Conservation (phyloP, 2,888 invertebrate species). For the Heliconius hortense region DNA sequence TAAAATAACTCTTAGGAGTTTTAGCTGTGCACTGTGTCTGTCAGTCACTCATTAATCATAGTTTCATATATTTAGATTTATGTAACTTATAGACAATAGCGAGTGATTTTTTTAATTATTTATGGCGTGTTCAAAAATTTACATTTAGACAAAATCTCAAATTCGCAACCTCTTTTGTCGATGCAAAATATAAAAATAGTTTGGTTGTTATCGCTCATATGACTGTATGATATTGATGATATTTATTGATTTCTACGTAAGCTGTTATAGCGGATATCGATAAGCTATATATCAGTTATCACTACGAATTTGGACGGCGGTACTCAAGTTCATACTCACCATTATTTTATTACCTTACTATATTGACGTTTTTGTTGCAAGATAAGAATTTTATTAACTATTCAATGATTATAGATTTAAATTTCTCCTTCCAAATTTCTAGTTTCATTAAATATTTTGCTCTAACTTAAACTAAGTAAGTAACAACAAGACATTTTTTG, state of each 20-base stretch:
- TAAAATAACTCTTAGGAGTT: too few species aligned
- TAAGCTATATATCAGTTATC: constrained; percentile 11
- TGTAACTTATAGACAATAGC: too few species aligned
- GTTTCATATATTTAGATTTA: too few species aligned
- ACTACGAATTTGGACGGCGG: neutral
- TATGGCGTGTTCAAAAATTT: too few species aligned
- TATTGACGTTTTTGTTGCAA: neutral
- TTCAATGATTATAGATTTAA: neutral
- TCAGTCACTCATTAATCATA: too few species aligned
- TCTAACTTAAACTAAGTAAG: neutral
- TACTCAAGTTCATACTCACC: neutral
- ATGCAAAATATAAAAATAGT: neutral
- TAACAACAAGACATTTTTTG: too few species aligned
- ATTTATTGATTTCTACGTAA: constrained; percentile 32
- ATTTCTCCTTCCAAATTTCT: too few species aligned
- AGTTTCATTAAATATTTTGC: neutral
- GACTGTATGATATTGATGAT: constrained; percentile 2
- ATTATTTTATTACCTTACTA: too few species aligned
- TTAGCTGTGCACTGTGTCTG: too few species aligned
- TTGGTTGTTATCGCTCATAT: neutral
- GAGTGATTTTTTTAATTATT: too few species aligned
- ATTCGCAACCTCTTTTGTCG: neutral
- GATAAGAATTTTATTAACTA: neutral
- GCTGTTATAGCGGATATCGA: constrained; percentile 14
- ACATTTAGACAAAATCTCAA: too few species aligned